A percentile compares a stretch with the other conserved stretches of the same genome.
phyloP scores from a whole-genome alignment of 1,140 invertebrate species.

The Manduca sexta region DNA sequence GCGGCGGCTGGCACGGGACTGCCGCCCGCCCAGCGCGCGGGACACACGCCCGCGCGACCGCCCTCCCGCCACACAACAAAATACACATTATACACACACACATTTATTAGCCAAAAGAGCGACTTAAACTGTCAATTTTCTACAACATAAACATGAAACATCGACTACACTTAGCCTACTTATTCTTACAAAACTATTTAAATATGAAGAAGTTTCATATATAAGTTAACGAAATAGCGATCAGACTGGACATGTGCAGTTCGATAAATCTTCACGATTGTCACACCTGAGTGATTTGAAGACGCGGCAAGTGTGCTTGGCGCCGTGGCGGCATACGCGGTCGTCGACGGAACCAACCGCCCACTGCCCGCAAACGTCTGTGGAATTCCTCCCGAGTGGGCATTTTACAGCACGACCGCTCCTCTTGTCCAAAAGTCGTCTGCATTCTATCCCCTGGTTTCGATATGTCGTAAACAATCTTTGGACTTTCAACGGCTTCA shows the following conservation, averaged over 20 bases:
- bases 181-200: neutral
- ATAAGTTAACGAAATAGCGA: too few relatives aligned
- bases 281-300: constrained; percentile 68
- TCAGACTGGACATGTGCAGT: neutral
- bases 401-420: constrained; percentile 37
- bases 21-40: constrained; percentile 44
- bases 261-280: constrained; percentile 1
- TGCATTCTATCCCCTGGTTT: constrained; percentile 61
- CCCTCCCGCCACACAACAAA: constrained; percentile 52
- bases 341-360: constrained; percentile 33
- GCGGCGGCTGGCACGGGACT: constrained; percentile 63
- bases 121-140: constrained; percentile 46
- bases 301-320: constrained; percentile 30
- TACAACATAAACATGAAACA: neutral
- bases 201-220: neutral
- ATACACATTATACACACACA: constrained; percentile 57
- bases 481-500: constrained; percentile 52
- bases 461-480: constrained; percentile 54
- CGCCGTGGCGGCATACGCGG: constrained; percentile 40
- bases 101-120: constrained; percentile 64
- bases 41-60: constrained; percentile 30
- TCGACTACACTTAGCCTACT: constrained; percentile 20
- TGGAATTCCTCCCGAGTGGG: constrained; percentile 37
- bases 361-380: constrained; percentile 33
- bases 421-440: constrained; percentile 48